Percentiles rank a stretch among this genome's conserved stretches.
phyloP scores from a whole-genome alignment of 2,888 invertebrate genomes.

The Malthinus seriepunctatus region DNA sequence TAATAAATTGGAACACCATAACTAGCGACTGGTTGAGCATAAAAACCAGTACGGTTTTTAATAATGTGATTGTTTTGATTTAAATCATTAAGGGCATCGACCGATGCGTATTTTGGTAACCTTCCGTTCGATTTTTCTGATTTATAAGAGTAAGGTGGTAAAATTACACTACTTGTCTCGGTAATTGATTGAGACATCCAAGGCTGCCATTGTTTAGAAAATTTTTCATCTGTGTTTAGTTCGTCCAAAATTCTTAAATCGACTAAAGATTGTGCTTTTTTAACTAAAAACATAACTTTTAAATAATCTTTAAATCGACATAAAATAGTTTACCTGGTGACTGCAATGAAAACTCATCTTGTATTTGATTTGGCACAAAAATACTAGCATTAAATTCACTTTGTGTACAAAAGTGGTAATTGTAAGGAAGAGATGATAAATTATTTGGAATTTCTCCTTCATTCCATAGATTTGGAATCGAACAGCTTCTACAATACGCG shows the following conservation, averaged over 20 bases:
- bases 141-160: slow-evolving; percentile 39
- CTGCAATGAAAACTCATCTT: slow-evolving; percentile 33
- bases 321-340: slow-evolving; percentile 19
- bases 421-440: slow-evolving; percentile 43
- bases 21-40: slow-evolving; percentile 51
- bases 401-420: slow-evolving; percentile 49
- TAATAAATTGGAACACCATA: slow-evolving; percentile 55
- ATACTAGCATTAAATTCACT: slow-evolving; percentile 56
- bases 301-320: neutral
- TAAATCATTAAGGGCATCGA: slow-evolving; percentile 48
- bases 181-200: slow-evolving; percentile 44
- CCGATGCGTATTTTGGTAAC: slow-evolving; percentile 48
- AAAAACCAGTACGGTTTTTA: slow-evolving; percentile 50
- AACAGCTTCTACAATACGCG: slow-evolving; percentile 38
- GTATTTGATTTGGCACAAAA: slow-evolving; percentile 43
- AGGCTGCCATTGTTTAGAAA: slow-evolving; percentile 38
- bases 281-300: slow-evolving; percentile 39
- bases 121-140: slow-evolving; percentile 33
- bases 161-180: slow-evolving; percentile 39
- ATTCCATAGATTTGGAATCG: slow-evolving; percentile 48
- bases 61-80: slow-evolving; percentile 46
- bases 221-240: slow-evolving; percentile 34
- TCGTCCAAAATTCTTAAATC: slow-evolving; percentile 48
- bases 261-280: slow-evolving; percentile 52
- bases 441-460: slow-evolving; percentile 43